phyloP scores from a whole-genome alignment of 2,113 vertebrate species.

The Thermophis baileyi region DNA sequence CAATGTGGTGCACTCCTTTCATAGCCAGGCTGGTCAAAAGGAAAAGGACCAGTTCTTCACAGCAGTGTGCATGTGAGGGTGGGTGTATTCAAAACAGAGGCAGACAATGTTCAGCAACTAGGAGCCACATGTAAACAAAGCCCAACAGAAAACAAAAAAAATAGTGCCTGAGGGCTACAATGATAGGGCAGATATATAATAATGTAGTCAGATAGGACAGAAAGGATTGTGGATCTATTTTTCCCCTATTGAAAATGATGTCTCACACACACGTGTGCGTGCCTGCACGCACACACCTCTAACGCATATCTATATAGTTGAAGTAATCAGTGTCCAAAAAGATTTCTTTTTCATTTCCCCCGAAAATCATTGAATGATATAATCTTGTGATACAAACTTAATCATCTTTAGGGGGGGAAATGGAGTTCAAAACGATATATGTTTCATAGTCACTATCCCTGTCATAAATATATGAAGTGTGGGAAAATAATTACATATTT shows the following conservation, averaged over 20 bases:
- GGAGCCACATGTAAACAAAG: background rate
- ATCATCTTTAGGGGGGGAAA: background rate
- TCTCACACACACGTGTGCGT: background rate
- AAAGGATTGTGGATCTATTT: background rate
- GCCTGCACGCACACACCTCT: background rate
- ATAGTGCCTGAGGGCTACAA: background rate
- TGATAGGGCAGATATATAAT: background rate
- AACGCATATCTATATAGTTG: background rate
- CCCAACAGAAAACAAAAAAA: background rate
- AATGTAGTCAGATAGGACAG: background rate
- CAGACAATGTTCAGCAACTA: background rate
- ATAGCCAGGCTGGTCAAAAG: background rate
- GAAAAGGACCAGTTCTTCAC: background rate
- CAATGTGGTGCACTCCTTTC: background rate
- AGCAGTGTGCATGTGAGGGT: background rate
- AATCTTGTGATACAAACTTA: background rate
- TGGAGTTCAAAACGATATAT: background rate
- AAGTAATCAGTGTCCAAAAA: background rate
- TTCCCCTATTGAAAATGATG: background rate
- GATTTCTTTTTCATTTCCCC: background rate
- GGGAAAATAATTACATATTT: background rate
- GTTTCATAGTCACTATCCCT: background rate
- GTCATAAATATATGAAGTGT: background rate
- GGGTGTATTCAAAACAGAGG: background rate
- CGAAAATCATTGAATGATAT: background rate